Evolutionary conservation across 2,888 invertebrate species (phyloP).

Genomic region (Danaus chrysippus): DNA sequence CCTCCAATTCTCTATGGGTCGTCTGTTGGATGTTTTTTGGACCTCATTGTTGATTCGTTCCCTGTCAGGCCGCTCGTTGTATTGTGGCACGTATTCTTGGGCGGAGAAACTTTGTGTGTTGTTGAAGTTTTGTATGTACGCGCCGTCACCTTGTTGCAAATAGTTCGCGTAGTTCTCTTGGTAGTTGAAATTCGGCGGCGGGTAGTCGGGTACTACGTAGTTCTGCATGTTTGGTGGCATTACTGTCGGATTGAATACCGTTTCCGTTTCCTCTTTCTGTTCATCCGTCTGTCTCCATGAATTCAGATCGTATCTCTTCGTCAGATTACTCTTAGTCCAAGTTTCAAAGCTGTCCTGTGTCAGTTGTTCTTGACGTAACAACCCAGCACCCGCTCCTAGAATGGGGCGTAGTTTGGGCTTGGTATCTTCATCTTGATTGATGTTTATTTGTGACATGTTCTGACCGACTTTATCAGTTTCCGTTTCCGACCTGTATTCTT

Average conservation of each 20-base stretch:
- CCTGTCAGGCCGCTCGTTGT: slow-evolving; percentile 31
- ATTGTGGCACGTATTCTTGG: slow-evolving; percentile 49
- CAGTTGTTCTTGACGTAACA: slow-evolving; percentile 56
- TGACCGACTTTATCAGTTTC: slow-evolving; percentile 51
- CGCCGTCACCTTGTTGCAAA: slow-evolving; percentile 66
- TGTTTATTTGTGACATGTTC: slow-evolving; percentile 57
- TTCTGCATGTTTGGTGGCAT: slow-evolving; percentile 47
- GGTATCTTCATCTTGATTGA: slow-evolving; percentile 57
- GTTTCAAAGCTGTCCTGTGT: slow-evolving; percentile 58
- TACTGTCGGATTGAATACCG: slow-evolving; percentile 55
- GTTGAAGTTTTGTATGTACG: slow-evolving; percentile 59
- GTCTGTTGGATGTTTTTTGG: slow-evolving; percentile 49
- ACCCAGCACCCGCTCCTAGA: slow-evolving; percentile 63
- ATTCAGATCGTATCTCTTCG: slow-evolving; percentile 66
- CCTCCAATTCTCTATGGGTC: slow-evolving; percentile 65
- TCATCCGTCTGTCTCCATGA: slow-evolving; percentile 66
- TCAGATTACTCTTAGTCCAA: slow-evolving; percentile 57
- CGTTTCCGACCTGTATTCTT: slow-evolving; percentile 45
- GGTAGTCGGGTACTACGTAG: slow-evolving; percentile 52
- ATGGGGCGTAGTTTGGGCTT: slow-evolving; percentile 69
- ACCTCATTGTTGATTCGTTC: slow-evolving; percentile 59
- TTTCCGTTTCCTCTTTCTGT: slow-evolving; percentile 54
- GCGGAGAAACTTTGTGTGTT: slow-evolving; percentile 47
- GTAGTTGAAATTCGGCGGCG: slow-evolving; percentile 50
- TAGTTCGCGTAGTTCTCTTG: slow-evolving; percentile 52